Conservation (phyloP, 2,113 vertebrate species). For the Chloebia gouldiae region DNA sequence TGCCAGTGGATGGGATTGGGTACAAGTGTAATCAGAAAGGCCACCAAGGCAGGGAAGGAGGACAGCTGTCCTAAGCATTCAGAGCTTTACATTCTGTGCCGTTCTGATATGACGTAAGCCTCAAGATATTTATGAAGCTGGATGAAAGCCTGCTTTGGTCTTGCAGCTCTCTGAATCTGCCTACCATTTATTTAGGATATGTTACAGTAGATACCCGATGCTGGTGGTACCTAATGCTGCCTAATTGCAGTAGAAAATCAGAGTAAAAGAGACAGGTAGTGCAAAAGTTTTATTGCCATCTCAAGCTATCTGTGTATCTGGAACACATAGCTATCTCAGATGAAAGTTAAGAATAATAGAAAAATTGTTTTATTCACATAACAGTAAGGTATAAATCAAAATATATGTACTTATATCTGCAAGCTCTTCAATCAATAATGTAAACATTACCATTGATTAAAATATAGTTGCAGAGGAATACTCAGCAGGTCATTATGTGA, state of each 20-base stretch:
- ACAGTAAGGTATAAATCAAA: background rate
- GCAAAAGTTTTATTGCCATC: background rate
- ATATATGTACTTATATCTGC: background rate
- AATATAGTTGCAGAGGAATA: background rate
- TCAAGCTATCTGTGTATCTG: background rate
- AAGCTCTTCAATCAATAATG: background rate
- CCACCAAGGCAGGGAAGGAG: background rate
- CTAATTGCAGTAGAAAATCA: background rate
- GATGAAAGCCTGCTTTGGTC: constrained; percentile 22
- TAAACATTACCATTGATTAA: background rate
- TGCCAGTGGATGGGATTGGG: constrained; percentile 35
- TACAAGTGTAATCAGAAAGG: constrained; percentile 39
- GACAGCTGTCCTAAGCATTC: constrained; percentile 61
- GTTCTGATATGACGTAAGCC: background rate
- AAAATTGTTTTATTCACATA: background rate
- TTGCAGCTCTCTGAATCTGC: background rate
- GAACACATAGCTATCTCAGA: background rate
- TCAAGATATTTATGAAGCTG: constrained; percentile 29
- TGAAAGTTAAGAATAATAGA: background rate
- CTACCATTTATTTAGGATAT: background rate
- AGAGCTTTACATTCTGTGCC: constrained; percentile 40
- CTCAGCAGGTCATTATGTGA: background rate
- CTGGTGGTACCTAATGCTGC: background rate
- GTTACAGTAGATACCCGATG: background rate
- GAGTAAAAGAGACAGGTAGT: background rate